Base-by-base conservation (phyloP, 2,888 invertebrate species). In the Reticulitermes lucifugus region DNA sequence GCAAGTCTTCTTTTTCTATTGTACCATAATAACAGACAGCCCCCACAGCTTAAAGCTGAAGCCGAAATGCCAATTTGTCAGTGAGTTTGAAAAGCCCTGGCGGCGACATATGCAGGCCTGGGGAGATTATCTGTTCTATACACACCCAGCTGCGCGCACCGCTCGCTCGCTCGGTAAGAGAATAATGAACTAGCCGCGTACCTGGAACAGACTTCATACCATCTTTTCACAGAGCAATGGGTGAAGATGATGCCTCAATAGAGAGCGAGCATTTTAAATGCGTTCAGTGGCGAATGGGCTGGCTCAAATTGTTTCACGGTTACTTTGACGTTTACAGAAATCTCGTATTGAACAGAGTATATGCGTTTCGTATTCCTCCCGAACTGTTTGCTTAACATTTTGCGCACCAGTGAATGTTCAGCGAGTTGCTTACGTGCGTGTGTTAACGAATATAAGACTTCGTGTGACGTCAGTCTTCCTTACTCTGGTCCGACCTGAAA, bases 31-130 rank as follows among this genome's bases (percentile, higher is more conserved):
- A 86, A 83, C 84, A 73, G 81, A 86, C 84, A 83, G 81, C 70
- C 84, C 81, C 83, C 77, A 80, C 55, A 83, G 83, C 85, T 77
- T 82, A 83, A 75, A 85, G 85, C 86, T 79, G 80, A 77, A 83
- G 86, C 86, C 85, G 84, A 86, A 84, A 87, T 87, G 87, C 85
- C 87, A 87, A 87, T 87, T 87, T 87, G 87, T 87, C 87, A 87
- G 85, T 87, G 87, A 46, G 84, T 85, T 80, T 87, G 85, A 87
- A 87, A 87, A 83, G 86, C 81, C 51, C 65, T 25, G 46, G 71
- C 79, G 85, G 70, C 85, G 84, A 86, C 86, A 86, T 86, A 86
- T 86, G 86, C 83, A 83, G 83, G 25, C n/a, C 65, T 9, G 25
- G 25, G 83, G 60, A 81, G 84, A 86, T 86, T 85, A 85, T 86